Evolutionary conservation across 2,888 invertebrate genomes (phyloP).

Genomic region (Chalcosyrphus nemorum): DNA sequence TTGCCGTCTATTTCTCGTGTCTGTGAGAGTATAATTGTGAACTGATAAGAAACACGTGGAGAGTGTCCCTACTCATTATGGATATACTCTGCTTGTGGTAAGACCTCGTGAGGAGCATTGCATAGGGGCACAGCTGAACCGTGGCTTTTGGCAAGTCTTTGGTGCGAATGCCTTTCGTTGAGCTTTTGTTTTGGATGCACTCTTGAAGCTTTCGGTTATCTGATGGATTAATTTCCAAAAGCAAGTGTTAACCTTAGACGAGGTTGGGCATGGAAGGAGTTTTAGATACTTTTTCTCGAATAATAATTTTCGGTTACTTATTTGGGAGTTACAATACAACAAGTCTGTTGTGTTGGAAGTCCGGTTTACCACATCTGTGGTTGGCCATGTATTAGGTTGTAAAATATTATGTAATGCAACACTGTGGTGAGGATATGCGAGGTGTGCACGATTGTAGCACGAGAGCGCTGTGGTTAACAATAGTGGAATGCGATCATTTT

Average conservation of each 20-base stretch:
- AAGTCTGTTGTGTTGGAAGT: constrained; percentile 23
- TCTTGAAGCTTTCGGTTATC: constrained; percentile 36
- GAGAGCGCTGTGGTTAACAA: background rate
- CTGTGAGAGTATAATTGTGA: no score
- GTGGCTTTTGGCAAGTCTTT: background rate
- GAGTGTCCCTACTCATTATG: no score
- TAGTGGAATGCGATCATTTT: background rate
- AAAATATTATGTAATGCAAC: constrained; percentile 43
- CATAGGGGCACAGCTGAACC: constrained; percentile 18
- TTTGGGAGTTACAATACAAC: constrained; percentile 18
- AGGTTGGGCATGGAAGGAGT: constrained; percentile 37
- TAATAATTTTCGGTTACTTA: constrained; percentile 13
- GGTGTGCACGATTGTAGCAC: background rate
- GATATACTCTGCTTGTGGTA: no score
- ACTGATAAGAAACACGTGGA: no score
- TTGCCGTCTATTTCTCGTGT: no score
- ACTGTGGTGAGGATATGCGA: constrained; percentile 40
- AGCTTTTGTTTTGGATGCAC: constrained; percentile 56
- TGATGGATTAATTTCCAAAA: background rate
- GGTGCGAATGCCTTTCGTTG: background rate
- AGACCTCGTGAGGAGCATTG: constrained; percentile 45
- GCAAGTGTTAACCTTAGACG: constrained; percentile 19
- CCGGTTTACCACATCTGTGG: constrained; percentile 30
- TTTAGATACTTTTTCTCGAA: constrained; percentile 4
- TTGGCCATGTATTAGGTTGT: constrained; percentile 53